A percentile compares a stretch with the other conserved stretches of the same genome.
phyloP scores from a whole-genome alignment of 2,888 invertebrate genomes.

The Phorcus lineatus region DNA sequence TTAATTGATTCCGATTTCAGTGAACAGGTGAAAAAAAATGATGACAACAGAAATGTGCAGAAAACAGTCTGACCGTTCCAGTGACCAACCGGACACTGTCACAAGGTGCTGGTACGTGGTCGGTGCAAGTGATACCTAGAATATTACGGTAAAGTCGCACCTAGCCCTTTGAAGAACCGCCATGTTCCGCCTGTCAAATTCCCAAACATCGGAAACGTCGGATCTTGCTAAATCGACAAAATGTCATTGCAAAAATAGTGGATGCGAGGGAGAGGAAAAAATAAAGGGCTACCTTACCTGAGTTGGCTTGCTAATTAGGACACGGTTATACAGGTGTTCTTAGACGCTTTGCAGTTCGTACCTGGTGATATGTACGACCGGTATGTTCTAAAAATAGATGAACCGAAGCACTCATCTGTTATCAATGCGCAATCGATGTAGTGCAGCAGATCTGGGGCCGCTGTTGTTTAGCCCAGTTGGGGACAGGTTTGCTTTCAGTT shows the following conservation, averaged over 20 bases:
- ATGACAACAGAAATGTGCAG: no score
- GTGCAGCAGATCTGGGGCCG: no score
- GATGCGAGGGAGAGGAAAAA: not conserved
- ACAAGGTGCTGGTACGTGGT: not conserved
- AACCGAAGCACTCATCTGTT: constrained; percentile 10
- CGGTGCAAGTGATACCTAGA: not conserved
- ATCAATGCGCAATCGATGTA: constrained; percentile 9
- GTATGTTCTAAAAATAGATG: not conserved
- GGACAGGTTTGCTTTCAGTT: no score
- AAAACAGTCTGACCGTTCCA: no score
- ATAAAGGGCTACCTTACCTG: not conserved
- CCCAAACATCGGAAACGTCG: not conserved
- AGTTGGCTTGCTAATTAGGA: not conserved
- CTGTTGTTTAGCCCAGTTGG: no score
- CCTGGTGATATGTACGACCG: not conserved
- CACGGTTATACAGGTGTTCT: not conserved
- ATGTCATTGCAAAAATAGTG: constrained; percentile 1
- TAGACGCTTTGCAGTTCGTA: not conserved
- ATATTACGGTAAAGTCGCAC: not conserved
- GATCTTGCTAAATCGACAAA: not conserved
- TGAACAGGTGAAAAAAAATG: no score
- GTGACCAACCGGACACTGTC: not conserved
- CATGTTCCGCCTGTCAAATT: not conserved
- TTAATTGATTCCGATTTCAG: no score
- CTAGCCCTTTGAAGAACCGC: not conserved